Evolutionary conservation across 2,888 invertebrate species (phyloP).

Genomic region (Proisotoma minuta): DNA sequence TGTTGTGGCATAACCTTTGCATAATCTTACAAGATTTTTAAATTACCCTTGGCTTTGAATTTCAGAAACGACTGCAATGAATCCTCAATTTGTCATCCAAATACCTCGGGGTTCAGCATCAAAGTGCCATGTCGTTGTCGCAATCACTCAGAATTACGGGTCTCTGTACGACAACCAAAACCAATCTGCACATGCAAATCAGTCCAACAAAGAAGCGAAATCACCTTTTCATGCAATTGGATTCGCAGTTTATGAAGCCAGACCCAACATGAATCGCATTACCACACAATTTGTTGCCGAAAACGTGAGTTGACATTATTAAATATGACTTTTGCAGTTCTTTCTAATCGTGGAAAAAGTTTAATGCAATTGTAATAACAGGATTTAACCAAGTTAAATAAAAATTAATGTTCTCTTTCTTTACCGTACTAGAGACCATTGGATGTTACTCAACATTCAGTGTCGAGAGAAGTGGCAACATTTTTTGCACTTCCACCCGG

Average conservation of each 20-base stretch:
- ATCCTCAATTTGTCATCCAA: slow-evolving; percentile 67
- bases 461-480: slow-evolving; percentile 65
- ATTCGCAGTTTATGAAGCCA: slow-evolving; percentile 67
- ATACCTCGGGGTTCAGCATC: slow-evolving; percentile 61
- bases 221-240: slow-evolving; percentile 59
- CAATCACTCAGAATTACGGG: slow-evolving; percentile 56
- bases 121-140: slow-evolving; percentile 69
- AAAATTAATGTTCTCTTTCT: neutral
- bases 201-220: slow-evolving; percentile 51
- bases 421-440: slow-evolving; percentile 60
- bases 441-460: slow-evolving; percentile 64
- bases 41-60: too few species aligned
- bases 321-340: too few species aligned
- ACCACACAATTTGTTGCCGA: slow-evolving; percentile 61
- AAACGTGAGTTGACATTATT: slow-evolving; percentile 52
- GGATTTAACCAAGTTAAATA: neutral
- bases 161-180: slow-evolving; percentile 26
- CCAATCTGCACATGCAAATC: slow-evolving; percentile 16
- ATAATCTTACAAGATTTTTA: too few species aligned
- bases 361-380: neutral
- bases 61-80: slow-evolving; percentile 64
- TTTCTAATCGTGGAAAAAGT: neutral
- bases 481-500: slow-evolving; percentile 71
- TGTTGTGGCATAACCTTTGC: too few species aligned
- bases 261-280: slow-evolving; percentile 59